Evolutionary conservation across 2,797 vertebrate genomes (phyloP).

Genomic region (Sitta carolinensis): DNA sequence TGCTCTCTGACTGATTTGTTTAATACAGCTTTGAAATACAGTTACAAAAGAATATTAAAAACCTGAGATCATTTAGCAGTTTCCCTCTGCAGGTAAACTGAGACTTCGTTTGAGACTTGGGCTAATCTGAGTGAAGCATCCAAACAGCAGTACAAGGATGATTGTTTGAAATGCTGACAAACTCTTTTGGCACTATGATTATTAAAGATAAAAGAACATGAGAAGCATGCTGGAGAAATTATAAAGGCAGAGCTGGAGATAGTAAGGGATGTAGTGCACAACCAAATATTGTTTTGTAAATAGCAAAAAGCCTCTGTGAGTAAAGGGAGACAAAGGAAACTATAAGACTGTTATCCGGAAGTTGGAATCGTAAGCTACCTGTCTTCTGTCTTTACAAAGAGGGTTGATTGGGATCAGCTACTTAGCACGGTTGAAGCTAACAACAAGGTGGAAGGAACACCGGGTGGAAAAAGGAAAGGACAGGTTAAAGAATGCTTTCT

Average conservation of each 20-base stretch:
- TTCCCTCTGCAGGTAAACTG: conserved; percentile 50
- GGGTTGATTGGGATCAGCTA: not conserved
- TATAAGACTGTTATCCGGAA: not conserved
- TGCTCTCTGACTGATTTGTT: conserved; percentile 73
- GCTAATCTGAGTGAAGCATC: not conserved
- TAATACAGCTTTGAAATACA: conserved; percentile 70
- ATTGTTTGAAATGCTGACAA: not conserved
- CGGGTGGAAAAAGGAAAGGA: not conserved
- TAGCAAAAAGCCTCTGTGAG: not conserved
- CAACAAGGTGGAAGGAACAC: not conserved
- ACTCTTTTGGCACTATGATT: not conserved
- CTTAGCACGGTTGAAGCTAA: not conserved
- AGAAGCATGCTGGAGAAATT: not conserved
- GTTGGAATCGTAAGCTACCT: not conserved
- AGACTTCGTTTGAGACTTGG: not conserved
- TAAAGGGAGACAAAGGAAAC: not conserved
- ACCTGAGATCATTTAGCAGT: conserved; percentile 26
- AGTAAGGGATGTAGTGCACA: not conserved
- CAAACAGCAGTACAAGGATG: not conserved
- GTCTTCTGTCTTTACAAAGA: not conserved
- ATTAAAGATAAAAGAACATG: not conserved
- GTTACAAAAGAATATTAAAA: conserved; percentile 70
- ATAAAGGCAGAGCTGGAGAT: not conserved
- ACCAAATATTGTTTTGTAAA: not conserved
- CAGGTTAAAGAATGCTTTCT: not conserved